Conservation (phyloP, 1,140 invertebrate genomes). For the Drosophila nikananu region DNA sequence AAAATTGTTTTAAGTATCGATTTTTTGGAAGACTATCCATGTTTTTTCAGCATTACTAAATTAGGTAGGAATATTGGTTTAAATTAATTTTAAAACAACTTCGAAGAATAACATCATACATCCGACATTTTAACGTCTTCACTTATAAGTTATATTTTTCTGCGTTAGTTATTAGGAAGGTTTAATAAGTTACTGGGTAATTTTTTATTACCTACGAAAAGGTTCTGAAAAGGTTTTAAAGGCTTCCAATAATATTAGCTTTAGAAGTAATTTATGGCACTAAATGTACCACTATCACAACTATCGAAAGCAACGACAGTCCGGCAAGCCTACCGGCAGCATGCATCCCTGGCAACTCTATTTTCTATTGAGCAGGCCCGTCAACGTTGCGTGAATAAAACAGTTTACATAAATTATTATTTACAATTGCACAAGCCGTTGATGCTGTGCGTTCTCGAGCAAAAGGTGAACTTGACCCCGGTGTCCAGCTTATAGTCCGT, state of each 20-base stretch:
- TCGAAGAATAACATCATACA: too few species aligned
- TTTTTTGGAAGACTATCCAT: too few species aligned
- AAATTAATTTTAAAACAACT: too few species aligned
- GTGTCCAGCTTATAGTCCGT: constrained; percentile 24
- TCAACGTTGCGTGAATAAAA: constrained; percentile 80
- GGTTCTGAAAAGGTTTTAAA: too few species aligned
- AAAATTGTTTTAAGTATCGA: too few species aligned
- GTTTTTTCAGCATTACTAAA: too few species aligned
- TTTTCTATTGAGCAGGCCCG: constrained; percentile 60
- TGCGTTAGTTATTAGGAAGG: not conserved
- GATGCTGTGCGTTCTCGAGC: constrained; percentile 56
- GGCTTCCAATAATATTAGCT: not conserved
- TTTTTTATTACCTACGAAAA: not conserved
- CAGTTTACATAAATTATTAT: constrained; percentile 75
- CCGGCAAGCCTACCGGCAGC: constrained; percentile 38
- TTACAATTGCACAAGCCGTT: constrained; percentile 63
- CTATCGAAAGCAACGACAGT: constrained; percentile 15
- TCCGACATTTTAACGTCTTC: too few species aligned
- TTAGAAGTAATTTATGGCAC: not conserved
- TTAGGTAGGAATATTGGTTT: too few species aligned
- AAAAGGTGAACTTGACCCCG: constrained; percentile 64
- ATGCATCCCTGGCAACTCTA: constrained; percentile 43
- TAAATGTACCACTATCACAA: not conserved
- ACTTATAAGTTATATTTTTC: too few species aligned
- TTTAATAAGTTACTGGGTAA: not conserved